phyloP scores from a whole-genome alignment of 2,113 vertebrate species.

The Chroicocephalus ridibundus region DNA sequence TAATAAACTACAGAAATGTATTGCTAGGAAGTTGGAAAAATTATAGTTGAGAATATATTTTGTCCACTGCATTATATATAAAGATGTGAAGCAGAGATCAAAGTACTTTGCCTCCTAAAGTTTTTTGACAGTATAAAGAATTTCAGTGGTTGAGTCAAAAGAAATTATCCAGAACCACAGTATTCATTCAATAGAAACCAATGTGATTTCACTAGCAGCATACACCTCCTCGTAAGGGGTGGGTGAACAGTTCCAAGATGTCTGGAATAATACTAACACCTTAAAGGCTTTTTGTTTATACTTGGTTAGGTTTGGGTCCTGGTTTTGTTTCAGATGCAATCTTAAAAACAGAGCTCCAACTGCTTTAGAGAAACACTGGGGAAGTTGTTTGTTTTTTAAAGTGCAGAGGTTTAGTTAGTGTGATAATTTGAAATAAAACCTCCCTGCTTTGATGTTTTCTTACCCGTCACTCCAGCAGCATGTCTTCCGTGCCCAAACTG shows the following conservation, averaged over 20 bases:
- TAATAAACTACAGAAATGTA: background rate
- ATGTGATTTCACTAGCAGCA: background rate
- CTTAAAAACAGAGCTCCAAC: constrained; percentile 12
- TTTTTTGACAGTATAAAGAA: background rate
- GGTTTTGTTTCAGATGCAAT: background rate
- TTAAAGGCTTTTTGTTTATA: constrained; percentile 32
- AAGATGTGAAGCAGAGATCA: background rate
- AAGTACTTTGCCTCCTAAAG: background rate
- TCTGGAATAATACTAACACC: background rate
- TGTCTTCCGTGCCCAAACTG: background rate
- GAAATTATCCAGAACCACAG: background rate
- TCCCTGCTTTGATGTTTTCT: constrained; percentile 22
- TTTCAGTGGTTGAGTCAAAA: background rate
- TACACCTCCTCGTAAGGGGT: background rate
- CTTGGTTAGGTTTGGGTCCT: background rate
- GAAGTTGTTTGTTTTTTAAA: background rate
- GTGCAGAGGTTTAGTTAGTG: background rate
- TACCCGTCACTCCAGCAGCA: background rate
- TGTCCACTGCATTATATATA: background rate
- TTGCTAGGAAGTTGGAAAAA: background rate
- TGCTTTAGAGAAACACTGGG: background rate
- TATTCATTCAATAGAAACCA: background rate
- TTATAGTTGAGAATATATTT: background rate
- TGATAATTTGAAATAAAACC: background rate
- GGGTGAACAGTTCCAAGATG: background rate